These are phyloP conservation scores for Sebastes kiyomatsui DNA, from an alignment of 2,797 vertebrate genomes.

Conservation along the genomic window DNA sequence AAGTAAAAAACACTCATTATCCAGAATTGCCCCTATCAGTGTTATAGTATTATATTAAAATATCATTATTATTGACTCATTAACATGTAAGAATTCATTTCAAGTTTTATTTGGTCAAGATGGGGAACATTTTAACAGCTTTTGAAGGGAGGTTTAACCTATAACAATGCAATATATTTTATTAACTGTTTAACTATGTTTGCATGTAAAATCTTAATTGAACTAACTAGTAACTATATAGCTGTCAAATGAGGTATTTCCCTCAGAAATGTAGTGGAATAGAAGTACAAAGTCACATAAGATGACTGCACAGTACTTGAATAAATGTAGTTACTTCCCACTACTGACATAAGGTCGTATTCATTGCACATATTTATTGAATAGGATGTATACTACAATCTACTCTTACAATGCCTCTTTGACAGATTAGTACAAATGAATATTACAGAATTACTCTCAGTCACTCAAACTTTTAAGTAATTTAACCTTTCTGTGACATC, in stretches of 20 bases:
- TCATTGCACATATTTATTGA: not conserved
- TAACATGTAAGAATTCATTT: not conserved
- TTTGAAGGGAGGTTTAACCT: not conserved
- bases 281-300: not conserved
- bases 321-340: not conserved
- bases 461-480: not conserved
- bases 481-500: not conserved
- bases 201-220: not conserved
- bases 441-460: not conserved
- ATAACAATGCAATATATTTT: not conserved
- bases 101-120: not conserved
- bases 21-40: not conserved
- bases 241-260: not conserved
- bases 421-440: not conserved
- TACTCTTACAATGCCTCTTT: not conserved
- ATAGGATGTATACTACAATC: not conserved
- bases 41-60: not conserved
- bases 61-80: not conserved
- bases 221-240: not conserved
- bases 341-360: not conserved
- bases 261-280: too few relatives aligned
- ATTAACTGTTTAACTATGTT: not conserved
- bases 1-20: not conserved
- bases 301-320: not conserved
- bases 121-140: not conserved